Conservation (phyloP, 2,113 vertebrate species). For the Ahaetulla prasina region DNA sequence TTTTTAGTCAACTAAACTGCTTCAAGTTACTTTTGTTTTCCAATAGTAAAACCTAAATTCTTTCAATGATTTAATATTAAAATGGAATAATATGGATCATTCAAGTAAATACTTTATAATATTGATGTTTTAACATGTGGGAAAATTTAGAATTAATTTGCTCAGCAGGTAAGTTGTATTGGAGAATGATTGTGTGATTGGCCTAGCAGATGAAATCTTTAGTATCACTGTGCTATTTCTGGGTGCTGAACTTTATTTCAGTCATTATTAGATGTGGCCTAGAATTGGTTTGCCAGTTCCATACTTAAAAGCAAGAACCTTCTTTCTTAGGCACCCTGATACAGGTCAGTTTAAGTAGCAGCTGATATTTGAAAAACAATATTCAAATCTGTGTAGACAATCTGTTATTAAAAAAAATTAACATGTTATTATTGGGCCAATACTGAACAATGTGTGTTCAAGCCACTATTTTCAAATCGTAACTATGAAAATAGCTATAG, state of each 20-base stretch:
- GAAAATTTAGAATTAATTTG: not conserved
- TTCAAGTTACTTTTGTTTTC: not conserved
- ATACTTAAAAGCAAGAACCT: not conserved
- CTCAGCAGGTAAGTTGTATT: not conserved
- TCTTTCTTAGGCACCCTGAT: not conserved
- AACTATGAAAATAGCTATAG: not conserved
- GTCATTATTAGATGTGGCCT: not conserved
- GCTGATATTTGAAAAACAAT: not conserved
- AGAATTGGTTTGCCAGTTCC: not conserved
- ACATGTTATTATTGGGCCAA: not conserved
- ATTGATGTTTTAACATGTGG: not conserved
- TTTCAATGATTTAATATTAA: constrained; percentile 10
- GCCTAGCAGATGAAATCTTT: not conserved
- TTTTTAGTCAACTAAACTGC: constrained; percentile 9
- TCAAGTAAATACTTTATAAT: constrained; percentile 16
- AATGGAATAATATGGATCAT: not conserved
- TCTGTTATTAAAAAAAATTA: not conserved
- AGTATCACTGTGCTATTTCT: not conserved
- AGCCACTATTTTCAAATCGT: not conserved
- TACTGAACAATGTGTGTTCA: not conserved
- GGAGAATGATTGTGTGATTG: not conserved
- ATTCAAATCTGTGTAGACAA: not conserved
- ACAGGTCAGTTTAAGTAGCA: not conserved
- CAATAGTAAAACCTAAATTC: constrained; percentile 12
- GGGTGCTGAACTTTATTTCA: not conserved